Evolutionary conservation across 2,888 invertebrate genomes (phyloP).

Genomic region (Marasmarcha lunaedactyla): DNA sequence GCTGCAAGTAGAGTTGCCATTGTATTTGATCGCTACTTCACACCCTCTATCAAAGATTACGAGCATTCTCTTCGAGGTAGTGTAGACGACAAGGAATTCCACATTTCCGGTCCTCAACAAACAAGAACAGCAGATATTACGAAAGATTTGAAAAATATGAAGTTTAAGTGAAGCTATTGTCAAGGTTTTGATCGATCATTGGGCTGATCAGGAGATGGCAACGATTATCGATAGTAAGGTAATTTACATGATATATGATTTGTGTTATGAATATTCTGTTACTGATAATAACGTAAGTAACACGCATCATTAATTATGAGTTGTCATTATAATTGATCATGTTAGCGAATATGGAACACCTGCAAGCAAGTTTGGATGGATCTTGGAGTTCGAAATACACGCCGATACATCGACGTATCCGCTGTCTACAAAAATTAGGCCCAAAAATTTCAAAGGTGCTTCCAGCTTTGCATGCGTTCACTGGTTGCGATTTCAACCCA

Average conservation of each 20-base stretch:
- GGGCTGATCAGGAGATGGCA: conserved; percentile 16
- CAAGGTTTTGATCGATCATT: conserved; percentile 19
- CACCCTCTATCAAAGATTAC: conserved; percentile 18
- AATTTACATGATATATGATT: neutral
- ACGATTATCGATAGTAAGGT: conserved; percentile 13
- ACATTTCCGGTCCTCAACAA: conserved; percentile 13
- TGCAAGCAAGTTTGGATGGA: conserved; percentile 6
- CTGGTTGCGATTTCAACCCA: too few species aligned
- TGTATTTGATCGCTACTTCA: too few species aligned
- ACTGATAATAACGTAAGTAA: neutral
- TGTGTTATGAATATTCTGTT: conserved; percentile 2
- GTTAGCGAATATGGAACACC: conserved; percentile 3
- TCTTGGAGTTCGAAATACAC: conserved; percentile 5
- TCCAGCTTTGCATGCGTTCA: too few species aligned
- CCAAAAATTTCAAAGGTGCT: conserved; percentile 8
- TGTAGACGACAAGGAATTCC: conserved; percentile 9
- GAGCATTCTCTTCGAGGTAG: too few species aligned
- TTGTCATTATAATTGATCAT: neutral
- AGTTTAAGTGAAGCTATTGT: conserved; percentile 20
- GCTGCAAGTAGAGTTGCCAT: conserved; percentile 12
- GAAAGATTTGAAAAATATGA: conserved; percentile 16
- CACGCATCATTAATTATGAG: neutral
- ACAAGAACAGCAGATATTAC: conserved; percentile 12
- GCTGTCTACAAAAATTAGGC: neutral
- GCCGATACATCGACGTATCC: conserved; percentile 6